Base-by-base conservation (phyloP, 2,888 invertebrate species). In the Cephus rjabovi region DNA sequence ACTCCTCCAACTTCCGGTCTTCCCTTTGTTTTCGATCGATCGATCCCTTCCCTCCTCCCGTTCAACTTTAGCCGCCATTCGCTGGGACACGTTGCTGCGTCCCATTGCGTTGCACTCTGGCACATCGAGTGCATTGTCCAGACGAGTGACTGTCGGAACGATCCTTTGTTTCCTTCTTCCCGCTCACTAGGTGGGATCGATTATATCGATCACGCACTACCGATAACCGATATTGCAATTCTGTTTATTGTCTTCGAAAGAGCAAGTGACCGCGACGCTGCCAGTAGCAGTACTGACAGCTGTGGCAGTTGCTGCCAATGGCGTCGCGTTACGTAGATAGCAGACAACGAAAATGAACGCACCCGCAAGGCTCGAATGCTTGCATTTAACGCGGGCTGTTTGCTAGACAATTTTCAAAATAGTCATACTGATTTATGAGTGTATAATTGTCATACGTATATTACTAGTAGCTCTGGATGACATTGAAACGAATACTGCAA, bases 1-100 rank as follows among this genome's bases (percentile, higher is more conserved):
- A 80, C 82, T 73, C 76, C 82, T 83, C 81, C 82, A 77, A 82
- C 84, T 84, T 84, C 83, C 86, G 76, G 80, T 75, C 23, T 56
- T 74, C 77, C 79, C 81, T 82, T 80, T 82, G 80, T 81, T 75
- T 75, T 34, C 37, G 79, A 80, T 80, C 78, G 77, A 80, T 75
- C 75, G 70, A 77, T 76, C 79, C 71, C 40, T 15, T 68, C 75
- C 77, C 75, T 69, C 73, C 70, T 80, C 23, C 23, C 77, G 80
- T 75, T 31, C 79, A 80, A 81, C 40, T 56, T 56, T 23, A 23
- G 23, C 23, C 23, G 40, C 23, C 40, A 56, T 56, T 56, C 40
- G 40, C 23, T 0, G 40, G 40, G 9, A 56, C 6, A 23, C 40
- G 40, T 23, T 23, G 40, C 40, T 56, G 40, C 40, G 40, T 56